Evolutionary conservation across 2,888 invertebrate genomes (phyloP).

Genomic region (Phyllotreta cruciferae): DNA sequence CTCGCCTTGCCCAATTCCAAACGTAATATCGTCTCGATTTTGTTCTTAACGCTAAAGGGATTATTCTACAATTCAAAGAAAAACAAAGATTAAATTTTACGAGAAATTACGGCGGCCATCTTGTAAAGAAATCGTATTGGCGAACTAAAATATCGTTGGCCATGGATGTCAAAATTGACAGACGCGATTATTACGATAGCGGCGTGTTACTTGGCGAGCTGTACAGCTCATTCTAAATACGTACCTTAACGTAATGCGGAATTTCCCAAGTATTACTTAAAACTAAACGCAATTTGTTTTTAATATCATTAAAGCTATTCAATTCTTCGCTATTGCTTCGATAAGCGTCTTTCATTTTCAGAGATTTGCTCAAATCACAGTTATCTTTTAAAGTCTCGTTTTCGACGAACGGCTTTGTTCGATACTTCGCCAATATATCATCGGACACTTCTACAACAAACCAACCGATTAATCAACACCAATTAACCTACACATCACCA

Average conservation of each 20-base stretch:
- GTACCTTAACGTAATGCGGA: slow-evolving; percentile 58
- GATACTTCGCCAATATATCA: slow-evolving; percentile 94
- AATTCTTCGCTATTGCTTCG: slow-evolving; percentile 63
- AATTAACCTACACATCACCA: not conserved
- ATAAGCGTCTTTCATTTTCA: slow-evolving; percentile 55
- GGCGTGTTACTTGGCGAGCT: too few species aligned
- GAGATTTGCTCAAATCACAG: slow-evolving; percentile 54
- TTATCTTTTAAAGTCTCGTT: slow-evolving; percentile 46
- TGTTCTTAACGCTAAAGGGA: slow-evolving; percentile 51
- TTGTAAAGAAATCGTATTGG: not conserved
- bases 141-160: not conserved
- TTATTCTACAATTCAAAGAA: slow-evolving; percentile 42
- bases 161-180: not conserved
- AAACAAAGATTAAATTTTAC: not conserved
- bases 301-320: slow-evolving; percentile 70
- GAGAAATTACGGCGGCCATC: too few species aligned
- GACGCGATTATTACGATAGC: too few species aligned
- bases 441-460: slow-evolving; percentile 76
- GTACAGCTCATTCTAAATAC: too few species aligned
- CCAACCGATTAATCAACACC: not conserved
- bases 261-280: slow-evolving; percentile 85
- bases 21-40: slow-evolving; percentile 72
- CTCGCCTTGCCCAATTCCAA: slow-evolving; percentile 83
- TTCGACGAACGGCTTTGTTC: slow-evolving; percentile 58
- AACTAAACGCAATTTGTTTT: slow-evolving; percentile 89